Conservation (phyloP, 37 sponge, comb jelly and placozoan species). For the Haliclona indistincta region DNA sequence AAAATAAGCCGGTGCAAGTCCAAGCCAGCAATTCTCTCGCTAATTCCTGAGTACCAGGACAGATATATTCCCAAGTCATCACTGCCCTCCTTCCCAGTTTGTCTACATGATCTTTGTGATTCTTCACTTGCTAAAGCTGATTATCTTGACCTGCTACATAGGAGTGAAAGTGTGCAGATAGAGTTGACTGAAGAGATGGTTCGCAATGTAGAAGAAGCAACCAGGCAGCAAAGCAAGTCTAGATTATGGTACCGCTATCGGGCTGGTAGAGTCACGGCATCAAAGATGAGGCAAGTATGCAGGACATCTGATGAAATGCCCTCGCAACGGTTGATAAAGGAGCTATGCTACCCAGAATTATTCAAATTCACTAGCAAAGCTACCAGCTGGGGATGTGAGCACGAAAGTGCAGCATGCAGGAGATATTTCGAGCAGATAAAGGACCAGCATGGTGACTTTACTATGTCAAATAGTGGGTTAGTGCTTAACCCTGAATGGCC, state of each 20-base stretch:
- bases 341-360: slow-evolving; percentile 32
- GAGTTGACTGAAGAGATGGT: slow-evolving; percentile 14
- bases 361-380: slow-evolving; percentile 6
- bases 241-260: slow-evolving; percentile 25
- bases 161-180: background rate
- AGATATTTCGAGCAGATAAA: background rate
- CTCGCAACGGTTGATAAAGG: slow-evolving; percentile 9
- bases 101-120: slow-evolving; percentile 2
- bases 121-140: background rate
- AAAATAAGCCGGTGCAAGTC: background rate
- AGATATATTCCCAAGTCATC: slow-evolving; percentile 11
- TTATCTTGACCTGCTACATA: slow-evolving; percentile 9
- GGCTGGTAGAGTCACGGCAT: slow-evolving; percentile 40
- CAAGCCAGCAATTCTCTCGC: slow-evolving; percentile 36
- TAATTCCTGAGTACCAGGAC: slow-evolving; percentile 2
- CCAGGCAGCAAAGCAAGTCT: slow-evolving; percentile 13
- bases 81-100: background rate
- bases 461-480: background rate
- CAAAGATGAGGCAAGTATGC: slow-evolving; percentile 12
- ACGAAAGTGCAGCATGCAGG: slow-evolving; percentile 20
- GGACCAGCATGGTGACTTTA: background rate
- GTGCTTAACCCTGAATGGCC: slow-evolving; percentile 37
- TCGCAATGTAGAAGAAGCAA: slow-evolving; percentile 3
- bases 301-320: slow-evolving; percentile 13
- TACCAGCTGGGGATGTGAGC: slow-evolving; percentile 33